Evolutionary conservation across 1,140 invertebrate genomes (phyloP).

Genomic region (Ips typographus): DNA sequence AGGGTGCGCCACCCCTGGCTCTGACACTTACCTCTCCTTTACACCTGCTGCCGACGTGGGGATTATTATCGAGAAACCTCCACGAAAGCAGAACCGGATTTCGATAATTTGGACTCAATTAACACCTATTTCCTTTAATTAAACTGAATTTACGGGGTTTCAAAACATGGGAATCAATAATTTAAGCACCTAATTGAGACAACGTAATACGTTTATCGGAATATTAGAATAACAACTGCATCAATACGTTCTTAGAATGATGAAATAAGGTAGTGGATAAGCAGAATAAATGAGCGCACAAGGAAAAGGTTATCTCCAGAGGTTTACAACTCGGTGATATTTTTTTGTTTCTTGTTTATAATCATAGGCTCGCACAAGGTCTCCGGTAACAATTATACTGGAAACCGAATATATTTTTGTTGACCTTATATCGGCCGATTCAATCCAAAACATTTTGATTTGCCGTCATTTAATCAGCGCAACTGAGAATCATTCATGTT

Average conservation of each 20-base stretch:
- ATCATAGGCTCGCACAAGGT: conserved; percentile 20
- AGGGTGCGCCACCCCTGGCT: conserved; percentile 52
- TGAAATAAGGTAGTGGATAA: conserved; percentile 31
- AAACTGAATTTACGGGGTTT: not conserved
- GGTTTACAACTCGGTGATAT: conserved; percentile 15
- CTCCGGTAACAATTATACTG: conserved; percentile 16
- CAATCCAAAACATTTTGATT: too few species aligned
- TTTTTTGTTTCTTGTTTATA: conserved; percentile 24
- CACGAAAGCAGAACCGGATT: conserved; percentile 40
- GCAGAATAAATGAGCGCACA: conserved; percentile 17
- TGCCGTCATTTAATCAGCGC: too few species aligned
- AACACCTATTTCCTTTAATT: conserved; percentile 36
- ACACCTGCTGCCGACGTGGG: conserved; percentile 51
- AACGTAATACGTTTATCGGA: conserved; percentile 22
- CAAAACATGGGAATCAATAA: too few species aligned
- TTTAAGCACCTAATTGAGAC: conserved; percentile 16
- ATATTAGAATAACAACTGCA: conserved; percentile 27
- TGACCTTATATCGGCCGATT: not conserved
- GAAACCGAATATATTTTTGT: conserved; percentile 5
- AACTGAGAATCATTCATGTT: too few species aligned
- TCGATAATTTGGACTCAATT: conserved; percentile 36
- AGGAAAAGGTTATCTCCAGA: conserved; percentile 25
- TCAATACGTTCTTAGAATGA: conserved; percentile 26
- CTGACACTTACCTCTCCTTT: conserved; percentile 55
- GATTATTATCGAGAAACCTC: conserved; percentile 53